Conservation (phyloP, 1,140 invertebrate genomes). For the Nymphalis io region DNA sequence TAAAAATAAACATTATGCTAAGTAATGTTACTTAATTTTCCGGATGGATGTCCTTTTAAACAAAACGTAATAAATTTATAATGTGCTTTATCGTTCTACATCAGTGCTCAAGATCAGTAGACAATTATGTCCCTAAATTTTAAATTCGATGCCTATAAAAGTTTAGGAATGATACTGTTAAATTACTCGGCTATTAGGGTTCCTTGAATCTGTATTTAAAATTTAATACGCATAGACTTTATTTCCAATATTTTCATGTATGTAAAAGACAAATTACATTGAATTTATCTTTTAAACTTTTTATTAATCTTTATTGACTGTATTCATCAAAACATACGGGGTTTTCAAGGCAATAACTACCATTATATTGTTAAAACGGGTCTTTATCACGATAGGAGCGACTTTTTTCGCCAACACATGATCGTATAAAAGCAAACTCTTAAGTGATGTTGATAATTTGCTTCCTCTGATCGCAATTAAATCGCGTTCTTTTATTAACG, state of each 20-base stretch:
- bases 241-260: too few species aligned
- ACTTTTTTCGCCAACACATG: conserved; percentile 10
- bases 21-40: conserved; percentile 9
- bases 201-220: neutral
- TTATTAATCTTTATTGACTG: neutral
- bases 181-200: neutral
- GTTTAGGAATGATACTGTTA: neutral
- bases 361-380: conserved; percentile 14
- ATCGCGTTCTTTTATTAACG: conserved; percentile 31
- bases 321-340: neutral
- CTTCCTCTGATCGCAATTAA: conserved; percentile 34
- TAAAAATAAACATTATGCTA: conserved; percentile 11
- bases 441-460: conserved; percentile 26
- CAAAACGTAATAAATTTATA: conserved; percentile 32
- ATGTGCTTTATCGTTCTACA: conserved; percentile 30
- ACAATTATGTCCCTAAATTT: conserved; percentile 15
- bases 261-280: too few species aligned
- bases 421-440: conserved; percentile 17
- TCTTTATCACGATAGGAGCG: conserved; percentile 9
- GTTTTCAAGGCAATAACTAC: conserved; percentile 4
- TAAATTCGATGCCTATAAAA: conserved; percentile 8
- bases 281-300: neutral
- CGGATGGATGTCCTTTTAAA: conserved; percentile 24
- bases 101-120: conserved; percentile 28
- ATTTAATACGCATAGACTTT: too few species aligned